Evolutionary conservation across 2,113 vertebrate genomes (phyloP), one percentile per base, ranked within the genome.

Genomic region (Chlorocebus sabaeus): DNA sequence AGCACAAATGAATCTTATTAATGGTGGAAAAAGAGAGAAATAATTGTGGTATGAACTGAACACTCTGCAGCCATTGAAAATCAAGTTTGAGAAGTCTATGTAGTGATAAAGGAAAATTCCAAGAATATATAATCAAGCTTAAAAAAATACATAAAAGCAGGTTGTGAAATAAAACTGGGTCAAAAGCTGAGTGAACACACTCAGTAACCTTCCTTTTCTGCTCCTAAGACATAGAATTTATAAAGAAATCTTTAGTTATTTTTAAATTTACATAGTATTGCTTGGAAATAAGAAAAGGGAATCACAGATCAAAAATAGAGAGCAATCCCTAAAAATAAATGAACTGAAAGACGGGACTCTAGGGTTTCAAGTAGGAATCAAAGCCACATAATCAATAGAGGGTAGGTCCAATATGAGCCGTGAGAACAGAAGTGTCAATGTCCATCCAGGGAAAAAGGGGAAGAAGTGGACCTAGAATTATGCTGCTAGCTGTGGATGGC

Each of bases 91-190:
- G 45, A 67, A 70, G 64, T 61, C 50, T 23, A 80, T 57, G 72
- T 79, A 90, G 81, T 78, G 35, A 73, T 23, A 93, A 95, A 89
- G 38, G 64, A 43, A 88, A 96, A 78, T 59, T 78, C 80, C 92
- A 93, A 93, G 50, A 94, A 64, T 67, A 84, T 10, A 48, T 80
- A 89, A 93, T 87, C 80, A 67, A 87, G 38, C 59, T 80, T 55
- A 20, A 79, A 38, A 96, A 95, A 88, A 82, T 13, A 73, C 72
- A 88, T 32, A 72, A 94, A 96, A 87, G 48, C 78, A 76, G 30
- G 23, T 50, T 93, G 64, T 84, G 27, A 93, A 83, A 76, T 73
- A 84, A 73, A 95, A 97, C 57, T 73, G 59, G 84, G 85, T 97
- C 88, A 88, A 81, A 93, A 90, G 91, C 92, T 95, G 61, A 76